Evolutionary conservation across 2,888 invertebrate species (phyloP).

Genomic region (Cordylochernes scorpioides): DNA sequence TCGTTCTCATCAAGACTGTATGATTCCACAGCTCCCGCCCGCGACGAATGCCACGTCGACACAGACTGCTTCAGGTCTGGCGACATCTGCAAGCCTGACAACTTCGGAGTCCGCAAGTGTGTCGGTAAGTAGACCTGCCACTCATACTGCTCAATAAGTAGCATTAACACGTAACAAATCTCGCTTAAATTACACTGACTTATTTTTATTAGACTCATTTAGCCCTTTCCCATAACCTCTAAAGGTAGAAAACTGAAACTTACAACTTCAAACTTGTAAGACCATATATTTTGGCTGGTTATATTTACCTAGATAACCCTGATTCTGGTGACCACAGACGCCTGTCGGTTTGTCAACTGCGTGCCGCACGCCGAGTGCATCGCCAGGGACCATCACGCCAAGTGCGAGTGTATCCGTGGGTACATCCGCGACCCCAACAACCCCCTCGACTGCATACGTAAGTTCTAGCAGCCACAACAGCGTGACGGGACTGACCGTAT

Average conservation of each 20-base stretch:
- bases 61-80: conserved; percentile 15
- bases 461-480: conserved; percentile 1
- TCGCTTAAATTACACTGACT: no score
- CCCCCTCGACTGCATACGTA: conserved; percentile 8
- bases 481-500: not conserved
- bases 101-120: conserved; percentile 15
- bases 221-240: no score
- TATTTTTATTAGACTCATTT: no score
- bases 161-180: no score
- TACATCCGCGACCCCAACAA: conserved; percentile 13
- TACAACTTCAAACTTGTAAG: not conserved
- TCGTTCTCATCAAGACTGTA: no score
- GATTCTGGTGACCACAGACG: conserved; percentile 6
- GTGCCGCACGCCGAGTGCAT: conserved; percentile 12
- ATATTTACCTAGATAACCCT: no score
- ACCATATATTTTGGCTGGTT: not conserved
- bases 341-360: conserved; percentile 14
- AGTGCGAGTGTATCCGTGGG: conserved; percentile 12
- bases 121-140: conserved; percentile 12
- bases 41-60: conserved; percentile 16
- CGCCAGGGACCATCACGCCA: conserved; percentile 12
- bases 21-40: conserved; percentile 7
- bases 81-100: conserved; percentile 16
- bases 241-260: not conserved
- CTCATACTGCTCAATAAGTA: no score